Conservation (phyloP, 2,113 vertebrate genomes). For the Centropus bengalensis region DNA sequence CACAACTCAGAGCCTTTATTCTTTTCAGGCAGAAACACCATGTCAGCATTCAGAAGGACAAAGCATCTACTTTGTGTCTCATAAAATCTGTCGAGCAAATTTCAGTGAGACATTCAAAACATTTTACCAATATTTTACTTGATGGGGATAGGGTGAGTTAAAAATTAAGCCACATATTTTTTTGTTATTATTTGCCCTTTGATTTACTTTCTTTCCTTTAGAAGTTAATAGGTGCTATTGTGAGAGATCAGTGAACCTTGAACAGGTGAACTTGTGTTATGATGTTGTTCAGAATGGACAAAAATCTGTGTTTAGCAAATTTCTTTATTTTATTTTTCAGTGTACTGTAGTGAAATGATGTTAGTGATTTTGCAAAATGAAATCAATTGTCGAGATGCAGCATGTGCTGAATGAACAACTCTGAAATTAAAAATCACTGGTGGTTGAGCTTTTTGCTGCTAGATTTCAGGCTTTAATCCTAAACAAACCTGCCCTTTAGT, state of each 20-base stretch:
- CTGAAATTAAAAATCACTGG: not conserved
- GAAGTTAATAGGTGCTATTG: not conserved
- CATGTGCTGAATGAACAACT: not conserved
- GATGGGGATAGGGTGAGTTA: not conserved
- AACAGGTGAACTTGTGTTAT: not conserved
- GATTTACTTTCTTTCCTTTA: not conserved
- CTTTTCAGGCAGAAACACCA: not conserved
- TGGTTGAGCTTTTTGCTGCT: not conserved
- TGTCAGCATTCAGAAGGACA: not conserved
- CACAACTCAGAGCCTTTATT: not conserved
- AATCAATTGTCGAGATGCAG: not conserved
- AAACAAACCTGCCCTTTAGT: not conserved
- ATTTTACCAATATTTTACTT: not conserved
- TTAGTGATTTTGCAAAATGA: not conserved
- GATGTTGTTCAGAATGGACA: not conserved
- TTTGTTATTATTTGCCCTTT: not conserved
- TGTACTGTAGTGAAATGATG: not conserved
- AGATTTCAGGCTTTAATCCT: constrained; percentile 2
- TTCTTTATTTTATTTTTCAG: not conserved
- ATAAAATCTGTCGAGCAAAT: not conserved
- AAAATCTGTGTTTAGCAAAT: not conserved
- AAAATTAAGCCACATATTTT: not conserved
- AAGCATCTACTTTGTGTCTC: not conserved
- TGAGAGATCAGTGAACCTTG: not conserved
- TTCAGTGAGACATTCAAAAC: not conserved